Evolutionary conservation across 2,797 vertebrate genomes (phyloP).

Genomic region (Anisognathus igniventris): DNA sequence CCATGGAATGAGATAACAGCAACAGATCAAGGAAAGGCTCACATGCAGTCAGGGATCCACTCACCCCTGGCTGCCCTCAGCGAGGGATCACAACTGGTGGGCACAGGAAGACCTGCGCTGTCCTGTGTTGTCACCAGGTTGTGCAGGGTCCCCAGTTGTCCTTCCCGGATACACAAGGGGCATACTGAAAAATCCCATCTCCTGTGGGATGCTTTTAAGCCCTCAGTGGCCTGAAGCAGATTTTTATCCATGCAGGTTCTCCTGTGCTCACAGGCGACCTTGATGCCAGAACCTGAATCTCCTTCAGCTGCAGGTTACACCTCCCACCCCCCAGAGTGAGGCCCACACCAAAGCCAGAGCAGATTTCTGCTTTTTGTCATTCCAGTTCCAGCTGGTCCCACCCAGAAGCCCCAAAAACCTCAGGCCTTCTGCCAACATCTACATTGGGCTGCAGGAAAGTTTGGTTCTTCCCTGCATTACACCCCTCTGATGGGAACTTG

Average conservation of each 20-base stretch:
- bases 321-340: not conserved
- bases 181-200: not conserved
- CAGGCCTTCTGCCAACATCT: not conserved
- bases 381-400: not conserved
- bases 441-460: not conserved
- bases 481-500: not conserved
- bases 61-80: not conserved
- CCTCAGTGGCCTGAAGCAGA: not conserved
- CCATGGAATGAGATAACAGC: not conserved
- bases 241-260: not conserved
- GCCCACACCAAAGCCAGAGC: not conserved
- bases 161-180: not conserved
- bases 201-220: not conserved
- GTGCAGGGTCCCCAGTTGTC: not conserved
- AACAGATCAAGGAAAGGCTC: not conserved
- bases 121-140: not conserved
- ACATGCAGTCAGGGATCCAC: not conserved
- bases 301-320: not conserved
- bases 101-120: rapidly evolving
- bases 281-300: not conserved
- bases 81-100: not conserved
- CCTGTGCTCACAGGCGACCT: not conserved
- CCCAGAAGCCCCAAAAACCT: not conserved
- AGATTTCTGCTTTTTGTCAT: not conserved
- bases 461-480: not conserved